Evolutionary conservation across 2,113 vertebrate species (phyloP).

Genomic region (Nyctereutes procyonoides): DNA sequence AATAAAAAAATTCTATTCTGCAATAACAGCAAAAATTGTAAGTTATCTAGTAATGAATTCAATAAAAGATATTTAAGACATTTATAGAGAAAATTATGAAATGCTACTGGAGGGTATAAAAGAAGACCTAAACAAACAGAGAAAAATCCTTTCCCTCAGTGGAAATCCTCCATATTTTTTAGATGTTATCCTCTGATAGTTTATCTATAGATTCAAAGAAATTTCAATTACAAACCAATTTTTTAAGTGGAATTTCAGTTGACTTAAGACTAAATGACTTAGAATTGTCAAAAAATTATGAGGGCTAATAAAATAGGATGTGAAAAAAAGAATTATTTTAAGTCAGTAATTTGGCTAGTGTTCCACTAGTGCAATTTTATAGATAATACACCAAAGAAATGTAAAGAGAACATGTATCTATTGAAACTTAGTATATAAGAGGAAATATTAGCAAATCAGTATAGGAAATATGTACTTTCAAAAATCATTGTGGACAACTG

Average conservation of each 20-base stretch:
- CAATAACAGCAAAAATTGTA: conserved; percentile 46
- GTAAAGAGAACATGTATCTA: not conserved
- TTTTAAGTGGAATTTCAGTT: not conserved
- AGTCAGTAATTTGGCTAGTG: not conserved
- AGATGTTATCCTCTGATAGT: not conserved
- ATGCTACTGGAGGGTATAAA: not conserved
- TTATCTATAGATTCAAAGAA: not conserved
- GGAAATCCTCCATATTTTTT: not conserved
- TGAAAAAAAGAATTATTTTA: not conserved
- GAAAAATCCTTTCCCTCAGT: not conserved
- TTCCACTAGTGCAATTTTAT: not conserved
- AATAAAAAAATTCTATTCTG: conserved; percentile 28
- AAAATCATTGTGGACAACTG: not conserved
- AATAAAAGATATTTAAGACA: conserved; percentile 55
- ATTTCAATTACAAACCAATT: not conserved
- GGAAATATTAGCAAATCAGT: not conserved
- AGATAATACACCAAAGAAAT: not conserved
- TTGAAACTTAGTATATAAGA: not conserved
- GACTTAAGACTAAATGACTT: not conserved
- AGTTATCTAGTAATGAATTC: conserved; percentile 32
- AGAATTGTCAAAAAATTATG: not conserved
- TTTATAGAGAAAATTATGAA: conserved; percentile 50
- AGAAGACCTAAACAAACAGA: not conserved
- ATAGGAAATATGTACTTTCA: not conserved
- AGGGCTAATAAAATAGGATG: not conserved